These are phyloP conservation scores for Desmodus rotundus DNA, from an alignment of 2,113 vertebrate species.

Conservation along the genomic window DNA sequence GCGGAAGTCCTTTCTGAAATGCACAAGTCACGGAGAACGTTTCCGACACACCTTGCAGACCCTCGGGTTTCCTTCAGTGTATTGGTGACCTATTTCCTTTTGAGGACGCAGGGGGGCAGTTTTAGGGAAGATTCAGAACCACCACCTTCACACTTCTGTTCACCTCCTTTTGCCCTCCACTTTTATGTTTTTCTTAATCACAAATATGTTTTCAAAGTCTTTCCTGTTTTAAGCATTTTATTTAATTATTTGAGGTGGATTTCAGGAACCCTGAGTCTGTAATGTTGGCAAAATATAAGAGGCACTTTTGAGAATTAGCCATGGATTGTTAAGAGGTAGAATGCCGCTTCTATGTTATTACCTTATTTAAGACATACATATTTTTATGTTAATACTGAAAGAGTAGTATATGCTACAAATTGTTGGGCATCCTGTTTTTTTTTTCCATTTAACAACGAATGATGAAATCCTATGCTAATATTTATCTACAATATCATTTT, in stretches of 20 bases:
- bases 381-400: conserved; percentile 6
- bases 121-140: background rate
- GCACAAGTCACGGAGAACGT: background rate
- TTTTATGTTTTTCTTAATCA: background rate
- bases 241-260: background rate
- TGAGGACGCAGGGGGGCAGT: background rate
- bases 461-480: background rate
- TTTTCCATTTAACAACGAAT: background rate
- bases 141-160: background rate
- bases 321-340: background rate
- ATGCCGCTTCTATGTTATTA: background rate
- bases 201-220: background rate
- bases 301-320: background rate
- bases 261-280: conserved; percentile 4
- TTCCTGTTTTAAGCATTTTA: background rate
- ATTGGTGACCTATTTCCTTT: background rate
- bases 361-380: background rate
- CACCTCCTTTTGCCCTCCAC: background rate
- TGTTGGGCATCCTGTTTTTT: background rate
- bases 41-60: background rate
- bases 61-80: background rate
- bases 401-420: background rate
- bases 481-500: background rate
- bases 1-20: background rate
- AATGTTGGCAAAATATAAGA: background rate